These are phyloP conservation scores for Dasypogon diadema DNA, from an alignment of 2,888 invertebrate species.

Conservation along the genomic window DNA sequence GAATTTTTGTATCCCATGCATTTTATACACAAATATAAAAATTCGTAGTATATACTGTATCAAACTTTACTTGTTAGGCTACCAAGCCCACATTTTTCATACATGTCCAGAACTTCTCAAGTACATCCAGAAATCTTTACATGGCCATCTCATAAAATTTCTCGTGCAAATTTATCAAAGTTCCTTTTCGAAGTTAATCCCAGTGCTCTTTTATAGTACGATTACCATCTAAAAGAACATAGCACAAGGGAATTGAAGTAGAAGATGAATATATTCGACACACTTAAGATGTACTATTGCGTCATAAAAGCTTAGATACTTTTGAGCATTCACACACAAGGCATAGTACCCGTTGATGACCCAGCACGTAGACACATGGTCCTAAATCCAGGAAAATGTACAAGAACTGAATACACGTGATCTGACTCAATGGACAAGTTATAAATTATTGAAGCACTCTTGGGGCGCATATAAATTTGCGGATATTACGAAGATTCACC, in stretches of 20 bases:
- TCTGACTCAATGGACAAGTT: constrained; percentile 34
- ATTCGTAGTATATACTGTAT: no score
- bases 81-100: no score
- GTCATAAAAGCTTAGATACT: constrained; percentile 9
- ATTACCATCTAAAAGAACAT: neutral
- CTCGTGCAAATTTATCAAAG: constrained; percentile 11
- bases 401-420: constrained; percentile 28
- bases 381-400: constrained; percentile 30
- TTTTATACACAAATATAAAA: no score
- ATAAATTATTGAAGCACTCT: constrained; percentile 45
- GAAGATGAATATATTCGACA: constrained; percentile 37
- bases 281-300: constrained; percentile 37
- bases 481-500: constrained; percentile 46
- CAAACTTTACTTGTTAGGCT: no score
- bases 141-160: no score
- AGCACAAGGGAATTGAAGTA: constrained; percentile 7
- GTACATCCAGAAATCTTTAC: neutral
- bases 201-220: constrained; percentile 17
- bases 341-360: constrained; percentile 27
- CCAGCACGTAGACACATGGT: constrained; percentile 28
- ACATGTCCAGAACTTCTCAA: no score
- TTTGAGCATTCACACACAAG: neutral
- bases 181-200: constrained; percentile 11
- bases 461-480: constrained; percentile 49
- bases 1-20: no score